Evolutionary conservation across 2,797 vertebrate species (phyloP), one percentile per base, ranked within the genome.

Genomic region (Mormyrops attenuatus): DNA sequence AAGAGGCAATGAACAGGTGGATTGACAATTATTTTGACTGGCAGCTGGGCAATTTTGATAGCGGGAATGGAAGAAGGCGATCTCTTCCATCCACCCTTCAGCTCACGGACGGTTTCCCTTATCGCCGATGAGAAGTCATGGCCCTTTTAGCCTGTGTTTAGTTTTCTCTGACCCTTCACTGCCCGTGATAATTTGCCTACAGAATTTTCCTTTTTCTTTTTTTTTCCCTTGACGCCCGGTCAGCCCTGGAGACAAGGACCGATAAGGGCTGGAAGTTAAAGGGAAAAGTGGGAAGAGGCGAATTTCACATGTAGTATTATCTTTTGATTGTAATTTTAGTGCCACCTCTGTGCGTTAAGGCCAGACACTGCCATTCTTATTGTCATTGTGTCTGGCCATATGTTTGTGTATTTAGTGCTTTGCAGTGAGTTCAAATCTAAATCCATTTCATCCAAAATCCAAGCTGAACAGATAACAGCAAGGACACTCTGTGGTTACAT

Each of bases 121-220:
- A 95, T 96, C 95, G 90, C 91, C 89, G 44, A 41, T 90, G 92
- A 92, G 93, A 93, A 94, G 94, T 92, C 94, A 91, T 92, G 92
- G 93, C 94, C 92, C 93, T 92, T 93, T 95, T 93, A 94, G 92
- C 93, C 92, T 92, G 88, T 92, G 93, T 93, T 96, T 95, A 95
- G 95, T 95, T 96, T 95, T 93, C 91, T 57, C 91, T 95, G 94
- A 95, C 95, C 95, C 95, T 95, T 96, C 92, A 77, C 94, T 93
- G 92, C 89, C 92, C 89, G 92, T 94, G 94, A 96, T 96, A 94
- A 96, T 95, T 95, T 94, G 92, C 91, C 92, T 92, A 92, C 93
- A 91, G 94, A 57, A 94, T 94, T 95, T 92, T 95, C 91, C 91
- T 93, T 84, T n/a, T 94, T 52, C 1, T 30, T 5, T 95, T 95